phyloP scores from a whole-genome alignment of 2,113 vertebrate genomes.

The Anhinga rufa region DNA sequence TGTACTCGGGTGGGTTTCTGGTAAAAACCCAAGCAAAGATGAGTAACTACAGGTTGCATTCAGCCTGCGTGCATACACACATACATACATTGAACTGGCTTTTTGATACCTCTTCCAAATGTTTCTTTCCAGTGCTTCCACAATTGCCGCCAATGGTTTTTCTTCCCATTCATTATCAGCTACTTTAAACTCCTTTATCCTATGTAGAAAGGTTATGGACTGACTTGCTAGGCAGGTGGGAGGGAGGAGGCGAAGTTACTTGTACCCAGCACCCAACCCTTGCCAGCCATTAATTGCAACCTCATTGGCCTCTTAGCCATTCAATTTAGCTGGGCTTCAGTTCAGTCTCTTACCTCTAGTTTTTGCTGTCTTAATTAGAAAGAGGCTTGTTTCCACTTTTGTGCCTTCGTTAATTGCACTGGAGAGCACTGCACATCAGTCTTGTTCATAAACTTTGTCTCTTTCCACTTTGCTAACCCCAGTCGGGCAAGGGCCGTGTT shows the following conservation, averaged over 20 bases:
- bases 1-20: neutral
- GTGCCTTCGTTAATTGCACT: neutral
- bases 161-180: fast-evolving
- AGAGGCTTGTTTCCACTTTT: neutral
- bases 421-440: neutral
- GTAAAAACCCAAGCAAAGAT: neutral
- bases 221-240: neutral
- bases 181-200: neutral
- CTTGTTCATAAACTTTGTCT: neutral
- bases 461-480: neutral
- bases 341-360: neutral
- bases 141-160: neutral
- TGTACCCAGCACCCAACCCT: neutral
- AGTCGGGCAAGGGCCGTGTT: neutral
- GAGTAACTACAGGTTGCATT: neutral
- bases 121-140: neutral
- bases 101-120: neutral
- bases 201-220: neutral
- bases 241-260: neutral
- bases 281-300: neutral
- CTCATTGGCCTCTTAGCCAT: neutral
- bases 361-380: neutral
- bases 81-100: neutral
- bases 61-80: neutral
- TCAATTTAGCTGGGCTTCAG: neutral